Evolutionary conservation across 1,140 invertebrate genomes (phyloP), one percentile per base, ranked within the genome.

Genomic region (Philopotamus ludificatus): DNA sequence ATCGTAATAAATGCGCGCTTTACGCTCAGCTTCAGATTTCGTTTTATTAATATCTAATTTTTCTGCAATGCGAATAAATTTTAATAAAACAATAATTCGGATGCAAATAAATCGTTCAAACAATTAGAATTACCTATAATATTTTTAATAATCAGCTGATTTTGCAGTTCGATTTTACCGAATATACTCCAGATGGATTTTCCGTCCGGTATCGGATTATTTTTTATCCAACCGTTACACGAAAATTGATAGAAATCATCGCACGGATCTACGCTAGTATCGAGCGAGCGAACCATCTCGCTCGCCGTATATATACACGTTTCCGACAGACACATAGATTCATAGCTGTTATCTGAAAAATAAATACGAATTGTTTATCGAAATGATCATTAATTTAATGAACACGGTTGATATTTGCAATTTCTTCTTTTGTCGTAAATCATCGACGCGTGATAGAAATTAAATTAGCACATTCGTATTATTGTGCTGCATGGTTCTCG

Each of bases 161-260:
- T 97, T 72, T 94, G 87, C 72, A 96, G 89, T 75, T 94, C 93
- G 44, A 98, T 82, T 76, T 96, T 95, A 44, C 89, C 89, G 76
- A 97, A 97, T n/a, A 93, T 95, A 16, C 92, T 92, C 95, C 95
- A 97, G 53, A 87, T 89, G n/a, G 90, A 90, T 74, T 93, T 91
- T n/a, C 88, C 91, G 75, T 91, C 90, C 0, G 95, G 95, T 65
- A 97, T 92, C 0, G 94, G 93, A 79, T 97, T 96, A 49, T 88
- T 87, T 71, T 88, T 87, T 21, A 95, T 87, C 95, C 95, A 98
- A 0, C 91, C 90, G 12, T 94, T 94, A 74, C 96, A 98, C 0
- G 95, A 86, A 77, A 92, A 98, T 58, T 91, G 83, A 77, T 97
- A 99, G 79, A 98, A 99, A 77, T 99, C 94, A 7, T 94, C 84